phyloP scores from a whole-genome alignment of 1,140 invertebrate genomes.

The Brachionus rubens region DNA sequence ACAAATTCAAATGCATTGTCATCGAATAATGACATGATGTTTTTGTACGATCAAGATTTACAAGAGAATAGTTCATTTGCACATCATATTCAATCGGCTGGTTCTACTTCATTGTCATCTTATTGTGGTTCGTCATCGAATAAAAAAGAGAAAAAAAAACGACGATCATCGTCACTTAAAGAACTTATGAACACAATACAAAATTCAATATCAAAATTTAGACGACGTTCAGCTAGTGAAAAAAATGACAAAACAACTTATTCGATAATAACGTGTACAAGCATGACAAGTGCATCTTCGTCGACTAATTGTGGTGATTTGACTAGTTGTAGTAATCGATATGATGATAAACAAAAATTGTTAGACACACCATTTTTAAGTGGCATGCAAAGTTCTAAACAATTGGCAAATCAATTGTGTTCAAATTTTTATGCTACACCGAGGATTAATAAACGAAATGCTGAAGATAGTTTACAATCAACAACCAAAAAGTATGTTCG shows the following conservation, averaged over 20 bases:
- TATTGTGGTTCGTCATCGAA: conserved; percentile 12
- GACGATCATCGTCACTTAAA: conserved; percentile 5
- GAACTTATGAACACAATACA: conserved; percentile 44
- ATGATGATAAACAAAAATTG: conserved; percentile 26
- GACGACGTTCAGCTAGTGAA: conserved; percentile 39
- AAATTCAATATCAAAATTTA: conserved; percentile 45
- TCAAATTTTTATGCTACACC: conserved; percentile 35
- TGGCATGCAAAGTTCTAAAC: background rate
- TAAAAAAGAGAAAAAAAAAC: conserved; percentile 44
- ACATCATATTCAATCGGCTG: background rate
- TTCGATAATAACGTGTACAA: conserved; percentile 37
- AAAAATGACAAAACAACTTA: conserved; percentile 44
- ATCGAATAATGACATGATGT: conserved; percentile 17
- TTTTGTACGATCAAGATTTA: background rate
- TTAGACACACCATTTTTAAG: conserved; percentile 13
- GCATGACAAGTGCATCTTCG: conserved; percentile 37
- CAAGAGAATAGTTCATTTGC: conserved; percentile 32
- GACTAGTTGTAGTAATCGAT: background rate
- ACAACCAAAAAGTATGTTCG: conserved; percentile 38
- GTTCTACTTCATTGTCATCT: conserved; percentile 20
- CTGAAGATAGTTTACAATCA: conserved; percentile 34
- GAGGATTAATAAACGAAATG: conserved; percentile 39
- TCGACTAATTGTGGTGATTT: conserved; percentile 9
- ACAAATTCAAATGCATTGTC: conserved; percentile 31
- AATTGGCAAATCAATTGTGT: conserved; percentile 9